phyloP scores from a whole-genome alignment of 2,113 vertebrate species.

The Corapipo altera region DNA sequence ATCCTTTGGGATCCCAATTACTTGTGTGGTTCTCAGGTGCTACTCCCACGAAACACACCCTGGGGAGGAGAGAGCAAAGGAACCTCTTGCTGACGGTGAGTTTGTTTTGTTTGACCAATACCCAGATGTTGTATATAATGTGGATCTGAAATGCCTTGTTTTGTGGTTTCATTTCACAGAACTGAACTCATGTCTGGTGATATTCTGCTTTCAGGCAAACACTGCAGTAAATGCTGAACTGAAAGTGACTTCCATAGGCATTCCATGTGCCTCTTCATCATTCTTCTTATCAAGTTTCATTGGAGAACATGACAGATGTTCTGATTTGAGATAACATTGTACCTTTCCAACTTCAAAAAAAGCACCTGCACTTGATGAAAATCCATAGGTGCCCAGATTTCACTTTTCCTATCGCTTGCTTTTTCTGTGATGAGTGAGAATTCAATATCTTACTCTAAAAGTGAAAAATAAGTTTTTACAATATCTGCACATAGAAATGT shows the following conservation, averaged over 20 bases:
- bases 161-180: neutral
- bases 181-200: rapidly evolving
- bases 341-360: neutral
- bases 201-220: neutral
- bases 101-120: neutral
- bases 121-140: neutral
- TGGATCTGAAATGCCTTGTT: neutral
- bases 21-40: neutral
- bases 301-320: neutral
- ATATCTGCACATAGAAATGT: neutral
- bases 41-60: neutral
- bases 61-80: neutral
- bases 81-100: neutral
- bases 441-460: neutral
- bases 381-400: neutral
- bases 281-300: neutral
- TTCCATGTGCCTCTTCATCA: neutral
- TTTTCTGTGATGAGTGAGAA: neutral
- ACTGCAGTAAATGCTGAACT: neutral
- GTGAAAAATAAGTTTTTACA: neutral
- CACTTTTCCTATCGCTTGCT: neutral
- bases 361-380: neutral
- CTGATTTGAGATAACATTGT: neutral
- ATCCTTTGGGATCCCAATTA: neutral
- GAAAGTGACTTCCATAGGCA: neutral